Evolutionary conservation across 2,797 vertebrate genomes (phyloP).

Genomic region (Eospalax fontanierii): DNA sequence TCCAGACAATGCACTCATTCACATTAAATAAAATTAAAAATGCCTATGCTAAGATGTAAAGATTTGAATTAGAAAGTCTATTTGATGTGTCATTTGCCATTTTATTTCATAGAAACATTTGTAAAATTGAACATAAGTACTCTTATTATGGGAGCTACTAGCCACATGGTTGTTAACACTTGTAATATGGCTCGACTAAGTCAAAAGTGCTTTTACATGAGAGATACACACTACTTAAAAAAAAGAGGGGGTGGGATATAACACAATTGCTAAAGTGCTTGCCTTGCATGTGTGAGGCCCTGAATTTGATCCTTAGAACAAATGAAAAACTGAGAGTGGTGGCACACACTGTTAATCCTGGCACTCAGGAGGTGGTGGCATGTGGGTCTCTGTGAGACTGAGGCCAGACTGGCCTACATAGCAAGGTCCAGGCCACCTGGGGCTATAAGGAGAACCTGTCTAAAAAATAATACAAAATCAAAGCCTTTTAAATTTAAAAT

Average conservation of each 20-base stretch:
- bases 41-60: not conserved
- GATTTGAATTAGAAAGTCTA: slow-evolving; percentile 46
- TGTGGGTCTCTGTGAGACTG: no score
- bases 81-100: slow-evolving; percentile 53
- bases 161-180: not conserved
- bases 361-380: no score
- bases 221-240: not conserved
- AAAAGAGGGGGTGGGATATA: not conserved
- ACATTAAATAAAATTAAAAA: not conserved
- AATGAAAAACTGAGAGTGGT: no score
- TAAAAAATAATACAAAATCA: no score
- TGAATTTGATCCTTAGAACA: not conserved
- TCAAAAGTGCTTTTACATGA: not conserved
- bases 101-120: slow-evolving; percentile 39
- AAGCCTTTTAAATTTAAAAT: no score
- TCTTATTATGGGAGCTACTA: not conserved
- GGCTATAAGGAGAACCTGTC: no score
- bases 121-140: not conserved
- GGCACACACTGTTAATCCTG: no score
- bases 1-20: not conserved
- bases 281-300: not conserved
- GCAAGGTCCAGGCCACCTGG: no score
- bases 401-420: no score
- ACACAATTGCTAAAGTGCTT: not conserved
- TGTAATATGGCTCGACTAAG: not conserved